Base-by-base conservation (phyloP, 2,797 vertebrate genomes). In the Bryconaethiops microstoma region DNA sequence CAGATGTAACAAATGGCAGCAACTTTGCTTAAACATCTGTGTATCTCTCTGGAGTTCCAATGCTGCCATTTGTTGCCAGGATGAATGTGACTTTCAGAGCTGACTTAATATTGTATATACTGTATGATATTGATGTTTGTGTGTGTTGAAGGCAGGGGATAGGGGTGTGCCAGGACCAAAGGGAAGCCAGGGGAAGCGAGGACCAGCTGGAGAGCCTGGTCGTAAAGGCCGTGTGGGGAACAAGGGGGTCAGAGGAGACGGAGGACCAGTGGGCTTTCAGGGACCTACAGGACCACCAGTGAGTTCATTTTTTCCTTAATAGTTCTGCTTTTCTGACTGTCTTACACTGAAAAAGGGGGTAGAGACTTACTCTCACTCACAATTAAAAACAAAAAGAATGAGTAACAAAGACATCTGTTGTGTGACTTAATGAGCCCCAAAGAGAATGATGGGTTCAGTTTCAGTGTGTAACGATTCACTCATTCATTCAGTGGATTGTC, bases 281-380 rank as follows among this genome's bases (percentile, higher is more conserved):
- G 94, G 95, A 12, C 90, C 91, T 12, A 86, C 88, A 67, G 94
- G 93, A 76, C 91, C 89, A 75, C 91, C 90, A 62, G 95, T 96
- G 87, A 92, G 92, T 93, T 29, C 40, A 67, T 19, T 0, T 40
- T 25, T 5, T 54, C 39, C 45, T n/a, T 23, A 59, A 35, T n/a
- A 39, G 6, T 19, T 71, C 23, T 52, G 12, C 42, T 35, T 72
- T 59, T 45, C 39, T 23, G 7, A 35, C 17, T 14, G 21, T 57
- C 1, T 65, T 35, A 64, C 55, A 68, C 50, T 68, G 16, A 23
- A 40, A 42, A 23, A 45, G 10, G 12, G 21, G 19, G 0, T 40
- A n/a, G 17, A 40, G 35, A 10, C 29, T 17, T 12, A 19, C 54
- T 17, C 23, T 67, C 35, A 67, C 25, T 65, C 29, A 65, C 62